Conservation (phyloP, 2,888 invertebrate species). For the Oscheius sp. region DNA sequence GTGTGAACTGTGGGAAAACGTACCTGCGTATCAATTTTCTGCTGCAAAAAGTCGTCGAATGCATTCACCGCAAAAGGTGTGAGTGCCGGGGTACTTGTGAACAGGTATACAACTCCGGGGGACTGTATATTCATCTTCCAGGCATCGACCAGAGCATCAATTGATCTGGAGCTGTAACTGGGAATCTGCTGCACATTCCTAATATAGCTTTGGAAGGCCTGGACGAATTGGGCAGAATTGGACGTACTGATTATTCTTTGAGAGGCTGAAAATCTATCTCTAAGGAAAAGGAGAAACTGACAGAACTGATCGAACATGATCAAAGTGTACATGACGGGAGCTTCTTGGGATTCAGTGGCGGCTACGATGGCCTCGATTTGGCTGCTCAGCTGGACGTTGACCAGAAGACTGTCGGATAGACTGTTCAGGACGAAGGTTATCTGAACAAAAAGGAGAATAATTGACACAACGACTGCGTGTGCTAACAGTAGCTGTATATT, state of each 20-base stretch:
- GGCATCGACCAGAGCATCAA: slow-evolving; percentile 22
- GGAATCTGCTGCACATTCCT: background rate
- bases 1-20: background rate
- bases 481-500: no score
- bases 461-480: no score
- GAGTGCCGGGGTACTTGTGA: background rate
- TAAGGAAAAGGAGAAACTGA: background rate
- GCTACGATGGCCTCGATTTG: background rate
- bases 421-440: slow-evolving; percentile 26
- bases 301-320: slow-evolving; percentile 18
- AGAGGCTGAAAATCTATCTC: background rate
- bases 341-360: background rate
- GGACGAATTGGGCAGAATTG: slow-evolving; percentile 8
- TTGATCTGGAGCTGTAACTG: background rate
- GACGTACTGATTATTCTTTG: slow-evolving; percentile 25
- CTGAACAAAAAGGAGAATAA: background rate
- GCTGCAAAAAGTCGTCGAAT: slow-evolving; percentile 23
- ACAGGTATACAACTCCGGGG: slow-evolving; percentile 18
- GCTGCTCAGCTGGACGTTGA: slow-evolving; percentile 16
- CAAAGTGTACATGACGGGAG: slow-evolving; percentile 19
- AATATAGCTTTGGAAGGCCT: slow-evolving; percentile 1
- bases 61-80: background rate
- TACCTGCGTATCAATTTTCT: slow-evolving; percentile 32
- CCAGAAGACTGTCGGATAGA: slow-evolving; percentile 9
- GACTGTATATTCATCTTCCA: slow-evolving; percentile 12